phyloP scores from a whole-genome alignment of 2,888 invertebrate genomes.

The Sinohyriopsis cumingii region DNA sequence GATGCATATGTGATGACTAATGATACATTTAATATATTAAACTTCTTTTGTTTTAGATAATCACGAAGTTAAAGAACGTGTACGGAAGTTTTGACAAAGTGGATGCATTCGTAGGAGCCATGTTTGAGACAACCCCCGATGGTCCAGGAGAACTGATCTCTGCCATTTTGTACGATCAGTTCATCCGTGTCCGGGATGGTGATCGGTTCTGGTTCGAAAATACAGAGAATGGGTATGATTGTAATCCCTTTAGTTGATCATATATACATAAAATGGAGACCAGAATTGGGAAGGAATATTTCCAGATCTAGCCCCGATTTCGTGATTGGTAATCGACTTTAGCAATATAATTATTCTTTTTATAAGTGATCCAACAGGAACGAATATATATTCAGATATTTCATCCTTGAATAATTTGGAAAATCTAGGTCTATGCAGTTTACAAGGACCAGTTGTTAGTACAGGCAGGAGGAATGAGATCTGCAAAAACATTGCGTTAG shows the following conservation, averaged over 20 bases:
- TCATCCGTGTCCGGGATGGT: slow-evolving; percentile 89
- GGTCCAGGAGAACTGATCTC: slow-evolving; percentile 87
- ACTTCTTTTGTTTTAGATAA: slow-evolving; percentile 26
- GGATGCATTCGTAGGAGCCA: slow-evolving; percentile 97
- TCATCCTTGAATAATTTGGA: no score
- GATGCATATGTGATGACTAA: no score
- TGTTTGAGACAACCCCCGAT: slow-evolving; percentile 85
- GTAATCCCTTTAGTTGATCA: background rate
- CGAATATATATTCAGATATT: no score
- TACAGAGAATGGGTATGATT: slow-evolving; percentile 84
- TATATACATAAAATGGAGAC: background rate
- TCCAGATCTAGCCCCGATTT: no score
- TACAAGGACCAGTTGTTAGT: no score
- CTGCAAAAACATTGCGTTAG: no score
- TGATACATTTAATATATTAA: no score
- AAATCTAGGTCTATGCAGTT: no score
- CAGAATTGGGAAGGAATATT: background rate
- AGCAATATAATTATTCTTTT: no score
- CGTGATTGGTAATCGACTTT: no score
- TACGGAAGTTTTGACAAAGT: slow-evolving; percentile 83
- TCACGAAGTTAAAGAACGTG: slow-evolving; percentile 27
- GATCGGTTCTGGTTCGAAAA: slow-evolving; percentile 99
- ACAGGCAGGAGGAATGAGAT: no score
- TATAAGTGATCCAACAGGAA: no score
- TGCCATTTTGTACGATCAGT: slow-evolving; percentile 93